Base-by-base conservation (phyloP, 1,140 invertebrate genomes). In the Colletes gigas region DNA sequence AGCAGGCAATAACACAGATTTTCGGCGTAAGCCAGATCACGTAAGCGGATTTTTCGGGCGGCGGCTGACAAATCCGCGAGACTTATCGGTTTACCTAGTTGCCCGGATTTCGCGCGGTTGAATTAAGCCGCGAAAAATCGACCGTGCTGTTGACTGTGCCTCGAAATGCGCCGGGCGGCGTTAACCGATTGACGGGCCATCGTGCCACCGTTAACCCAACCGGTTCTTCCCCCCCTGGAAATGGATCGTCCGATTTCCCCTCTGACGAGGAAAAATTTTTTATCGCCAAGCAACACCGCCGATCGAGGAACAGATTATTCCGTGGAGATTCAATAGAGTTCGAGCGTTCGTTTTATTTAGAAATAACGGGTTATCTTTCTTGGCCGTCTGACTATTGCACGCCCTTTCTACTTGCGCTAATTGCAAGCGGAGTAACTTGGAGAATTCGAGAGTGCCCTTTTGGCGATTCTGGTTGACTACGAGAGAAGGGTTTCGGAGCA, bases 71-170 rank as follows among this genome's bases (percentile, higher is more conserved):
- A 85, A 86, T 86, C 83, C 80, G 71, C 70, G 60, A 76, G 75
- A 77, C 79, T 86, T 85, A 83, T 86, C 83, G 84, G 83, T 85
- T 86, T 86, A 86, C 83, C 75, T 75, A 54, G 71, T 70, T 81
- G 83, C 80, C 50, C 69, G 71, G 80, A 69, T 75, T 85, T 76
- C 62, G 54, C 75, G 74, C 54, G 79, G 57, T 67, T 75, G 83
- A 82, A 75, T 85, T 78, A 78, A 82, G 84, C 67, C 75, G 59
- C 79, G 73, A 71, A 74, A 75, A 85, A 74, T 81, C 73, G 83
- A 82, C 69, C 83, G 68, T 60, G 39, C 19, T 84, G 73, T 81
- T 81, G 72, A 84, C 75, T 82, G 41, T 81, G 62, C 60, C 57
- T 30, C 80, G 62, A 71, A 72, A 72, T 14, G 39, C 14, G 6